Percentiles rank a stretch among this genome's conserved stretches.
phyloP scores from a whole-genome alignment of 1,140 invertebrate genomes.

The Danaus plexippus region DNA sequence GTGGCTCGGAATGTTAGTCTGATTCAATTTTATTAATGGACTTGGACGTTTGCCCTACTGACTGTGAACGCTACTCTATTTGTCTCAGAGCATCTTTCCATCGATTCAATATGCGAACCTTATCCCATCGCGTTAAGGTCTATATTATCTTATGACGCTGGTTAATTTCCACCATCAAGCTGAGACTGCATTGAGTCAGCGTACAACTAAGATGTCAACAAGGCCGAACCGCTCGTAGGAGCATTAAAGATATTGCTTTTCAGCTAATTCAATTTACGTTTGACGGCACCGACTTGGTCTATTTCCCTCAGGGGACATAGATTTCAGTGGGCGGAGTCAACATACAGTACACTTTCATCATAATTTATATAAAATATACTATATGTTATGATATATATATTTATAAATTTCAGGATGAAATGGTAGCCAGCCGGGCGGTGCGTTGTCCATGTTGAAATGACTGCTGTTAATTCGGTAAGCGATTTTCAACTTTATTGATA shows the following conservation, averaged over 20 bases:
- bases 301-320: constrained; percentile 19
- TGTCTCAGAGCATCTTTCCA: constrained; percentile 52
- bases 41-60: constrained; percentile 68
- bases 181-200: constrained; percentile 62
- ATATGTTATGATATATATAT: constrained; percentile 7
- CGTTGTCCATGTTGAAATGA: constrained; percentile 41
- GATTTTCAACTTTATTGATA: neutral
- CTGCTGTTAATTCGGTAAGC: constrained; percentile 63
- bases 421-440: constrained; percentile 30
- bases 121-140: constrained; percentile 31
- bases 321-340: constrained; percentile 14
- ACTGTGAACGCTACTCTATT: constrained; percentile 64
- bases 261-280: constrained; percentile 54
- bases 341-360: no score
- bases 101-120: constrained; percentile 30
- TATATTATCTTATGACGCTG: constrained; percentile 18
- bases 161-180: constrained; percentile 29
- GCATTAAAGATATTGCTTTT: constrained; percentile 57
- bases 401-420: constrained; percentile 56
- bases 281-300: constrained; percentile 31
- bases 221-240: constrained; percentile 43
- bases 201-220: constrained; percentile 53
- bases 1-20: constrained; percentile 63
- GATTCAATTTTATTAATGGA: constrained; percentile 72
- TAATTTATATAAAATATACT: neutral